A percentile compares a stretch with the other conserved stretches of the same genome.
These are phyloP conservation scores for Coluber constrictor DNA, from an alignment of 2,797 vertebrate species.

Conservation along the genomic window DNA sequence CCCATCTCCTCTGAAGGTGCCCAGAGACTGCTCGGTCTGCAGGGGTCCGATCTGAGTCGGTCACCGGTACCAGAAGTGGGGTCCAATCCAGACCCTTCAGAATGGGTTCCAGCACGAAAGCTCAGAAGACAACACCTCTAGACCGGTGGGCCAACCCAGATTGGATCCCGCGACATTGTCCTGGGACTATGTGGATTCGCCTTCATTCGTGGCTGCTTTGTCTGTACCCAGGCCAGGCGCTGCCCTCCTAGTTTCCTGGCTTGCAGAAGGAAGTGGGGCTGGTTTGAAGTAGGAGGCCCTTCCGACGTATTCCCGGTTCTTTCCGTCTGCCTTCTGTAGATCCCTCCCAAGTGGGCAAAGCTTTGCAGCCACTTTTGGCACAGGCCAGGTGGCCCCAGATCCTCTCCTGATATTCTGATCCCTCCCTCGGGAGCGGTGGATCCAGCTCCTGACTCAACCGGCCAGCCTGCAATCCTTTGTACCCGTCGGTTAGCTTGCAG, in stretches of 20 bases:
- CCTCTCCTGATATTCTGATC: neutral
- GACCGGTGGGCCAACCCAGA: neutral
- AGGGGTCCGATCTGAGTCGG: neutral
- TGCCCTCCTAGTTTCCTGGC: neutral
- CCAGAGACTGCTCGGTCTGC: neutral
- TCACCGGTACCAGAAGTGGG: neutral
- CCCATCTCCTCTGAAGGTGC: neutral
- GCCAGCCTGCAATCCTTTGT: neutral
- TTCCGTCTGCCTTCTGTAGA: neutral
- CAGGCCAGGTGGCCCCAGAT: neutral
- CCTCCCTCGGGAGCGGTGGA: neutral
- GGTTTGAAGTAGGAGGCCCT: neutral
- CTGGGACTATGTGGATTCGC: neutral
- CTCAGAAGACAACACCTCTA: too few species aligned
- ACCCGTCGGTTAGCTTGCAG: neutral
- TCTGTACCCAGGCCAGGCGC: neutral
- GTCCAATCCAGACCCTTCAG: neutral
- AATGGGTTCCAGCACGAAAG: too few species aligned
- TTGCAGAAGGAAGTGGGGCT: rapidly evolving
- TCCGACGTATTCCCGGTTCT: too few species aligned
- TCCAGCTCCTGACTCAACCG: neutral
- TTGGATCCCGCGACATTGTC: too few species aligned
- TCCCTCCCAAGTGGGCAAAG: neutral
- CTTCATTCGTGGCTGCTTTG: neutral
- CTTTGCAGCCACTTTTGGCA: neutral